Evolutionary conservation across 2,888 invertebrate species (phyloP).

Genomic region (Aspidiotus rigidus): DNA sequence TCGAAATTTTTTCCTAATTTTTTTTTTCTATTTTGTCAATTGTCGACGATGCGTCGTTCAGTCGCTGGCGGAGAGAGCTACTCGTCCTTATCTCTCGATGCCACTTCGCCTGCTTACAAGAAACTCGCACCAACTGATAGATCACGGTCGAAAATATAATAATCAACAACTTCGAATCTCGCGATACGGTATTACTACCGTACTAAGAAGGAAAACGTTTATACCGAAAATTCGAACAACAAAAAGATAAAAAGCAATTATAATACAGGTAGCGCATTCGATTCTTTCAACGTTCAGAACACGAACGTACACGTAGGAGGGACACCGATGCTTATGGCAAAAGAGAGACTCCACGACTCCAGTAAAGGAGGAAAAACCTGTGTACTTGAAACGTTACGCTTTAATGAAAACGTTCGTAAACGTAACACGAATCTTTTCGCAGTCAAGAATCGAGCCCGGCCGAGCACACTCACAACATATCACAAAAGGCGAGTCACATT

Average conservation of each 20-base stretch:
- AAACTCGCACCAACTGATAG: neutral
- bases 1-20: too few relatives aligned
- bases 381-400: conserved; percentile 12
- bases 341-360: neutral
- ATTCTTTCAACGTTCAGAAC: conserved; percentile 21
- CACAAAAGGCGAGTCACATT: neutral
- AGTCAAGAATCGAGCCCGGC: neutral
- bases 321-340: conserved; percentile 3
- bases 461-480: neutral
- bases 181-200: neutral
- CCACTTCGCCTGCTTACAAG: neutral
- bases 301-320: conserved; percentile 6
- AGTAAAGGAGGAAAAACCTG: conserved; percentile 13
- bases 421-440: conserved; percentile 10
- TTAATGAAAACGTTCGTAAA: conserved; percentile 18
- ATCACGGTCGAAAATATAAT: conserved; percentile 14
- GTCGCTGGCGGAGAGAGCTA: too few relatives aligned
- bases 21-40: too few relatives aligned
- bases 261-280: conserved; percentile 21
- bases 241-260: conserved; percentile 20
- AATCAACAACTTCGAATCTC: conserved; percentile 18
- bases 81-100: neutral
- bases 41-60: too few relatives aligned
- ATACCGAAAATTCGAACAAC: conserved; percentile 5
- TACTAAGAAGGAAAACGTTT: conserved; percentile 8